Conservation (phyloP, 2,113 vertebrate species). For the Mormyrus lacerda region DNA sequence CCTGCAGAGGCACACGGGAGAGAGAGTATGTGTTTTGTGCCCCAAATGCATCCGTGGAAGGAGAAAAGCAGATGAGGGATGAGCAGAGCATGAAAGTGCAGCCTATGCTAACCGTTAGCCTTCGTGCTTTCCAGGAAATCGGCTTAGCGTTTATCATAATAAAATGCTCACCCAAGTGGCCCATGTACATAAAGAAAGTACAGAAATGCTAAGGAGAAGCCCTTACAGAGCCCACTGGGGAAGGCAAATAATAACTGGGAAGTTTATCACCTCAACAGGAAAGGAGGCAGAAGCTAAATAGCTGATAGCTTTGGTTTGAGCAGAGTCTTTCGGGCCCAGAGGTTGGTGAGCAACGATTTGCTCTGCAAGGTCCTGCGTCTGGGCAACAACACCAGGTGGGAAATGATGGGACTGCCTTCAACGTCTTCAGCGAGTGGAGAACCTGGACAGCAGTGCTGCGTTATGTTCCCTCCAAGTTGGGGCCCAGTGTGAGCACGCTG, state of each 20-base stretch:
- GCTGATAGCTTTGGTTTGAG: background rate
- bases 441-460: background rate
- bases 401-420: background rate
- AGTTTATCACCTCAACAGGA: background rate
- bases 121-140: background rate
- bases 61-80: background rate
- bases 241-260: background rate
- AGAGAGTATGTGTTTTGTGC: background rate
- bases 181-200: background rate
- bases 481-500: background rate
- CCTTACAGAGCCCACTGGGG: background rate
- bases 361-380: background rate
- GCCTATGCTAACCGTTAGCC: background rate
- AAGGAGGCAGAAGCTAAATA: background rate
- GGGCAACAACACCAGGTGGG: background rate
- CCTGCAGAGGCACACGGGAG: background rate
- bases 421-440: background rate
- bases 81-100: background rate
- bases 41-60: background rate
- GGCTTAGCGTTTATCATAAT: background rate
- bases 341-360: background rate
- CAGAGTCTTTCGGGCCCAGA: background rate
- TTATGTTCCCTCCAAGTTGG: background rate
- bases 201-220: background rate
- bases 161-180: constrained; percentile 1